Evolutionary conservation across 2,797 vertebrate species (phyloP).

Genomic region (Urocyon cinereoargenteus): DNA sequence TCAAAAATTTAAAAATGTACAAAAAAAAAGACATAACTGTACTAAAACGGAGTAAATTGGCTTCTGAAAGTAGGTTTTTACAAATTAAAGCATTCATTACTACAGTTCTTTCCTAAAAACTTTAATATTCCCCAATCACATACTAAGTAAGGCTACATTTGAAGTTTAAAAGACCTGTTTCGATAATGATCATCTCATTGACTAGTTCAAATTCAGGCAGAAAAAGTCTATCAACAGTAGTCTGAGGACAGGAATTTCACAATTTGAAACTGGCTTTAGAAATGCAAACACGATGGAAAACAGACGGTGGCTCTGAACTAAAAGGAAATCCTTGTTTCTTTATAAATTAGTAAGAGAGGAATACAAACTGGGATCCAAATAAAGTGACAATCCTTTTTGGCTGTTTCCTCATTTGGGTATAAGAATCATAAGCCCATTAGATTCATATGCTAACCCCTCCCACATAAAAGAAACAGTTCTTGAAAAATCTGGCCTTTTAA

Average conservation of each 20-base stretch:
- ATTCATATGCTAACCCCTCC: background rate
- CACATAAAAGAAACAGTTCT: background rate
- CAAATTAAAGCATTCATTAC: background rate
- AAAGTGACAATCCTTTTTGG: background rate
- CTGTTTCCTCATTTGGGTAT: background rate
- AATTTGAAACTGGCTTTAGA: background rate
- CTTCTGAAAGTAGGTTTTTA: constrained; percentile 5
- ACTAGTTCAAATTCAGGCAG: background rate
- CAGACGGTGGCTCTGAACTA: constrained; percentile 29
- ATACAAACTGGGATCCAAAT: background rate
- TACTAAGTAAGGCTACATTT: background rate
- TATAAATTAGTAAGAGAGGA: background rate
- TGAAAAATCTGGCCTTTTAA: background rate
- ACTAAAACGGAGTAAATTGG: background rate
- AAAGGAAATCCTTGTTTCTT: background rate
- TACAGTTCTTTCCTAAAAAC: background rate
- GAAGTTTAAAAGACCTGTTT: background rate
- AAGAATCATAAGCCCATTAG: background rate
- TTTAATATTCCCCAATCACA: background rate
- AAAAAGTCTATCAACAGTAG: background rate
- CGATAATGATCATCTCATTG: background rate
- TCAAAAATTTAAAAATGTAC: background rate
- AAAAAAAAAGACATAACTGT: background rate
- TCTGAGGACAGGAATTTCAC: background rate
- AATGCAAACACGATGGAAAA: background rate